Evolutionary conservation across 2,113 vertebrate species (phyloP).

Genomic region (Australoheros scitulus): DNA sequence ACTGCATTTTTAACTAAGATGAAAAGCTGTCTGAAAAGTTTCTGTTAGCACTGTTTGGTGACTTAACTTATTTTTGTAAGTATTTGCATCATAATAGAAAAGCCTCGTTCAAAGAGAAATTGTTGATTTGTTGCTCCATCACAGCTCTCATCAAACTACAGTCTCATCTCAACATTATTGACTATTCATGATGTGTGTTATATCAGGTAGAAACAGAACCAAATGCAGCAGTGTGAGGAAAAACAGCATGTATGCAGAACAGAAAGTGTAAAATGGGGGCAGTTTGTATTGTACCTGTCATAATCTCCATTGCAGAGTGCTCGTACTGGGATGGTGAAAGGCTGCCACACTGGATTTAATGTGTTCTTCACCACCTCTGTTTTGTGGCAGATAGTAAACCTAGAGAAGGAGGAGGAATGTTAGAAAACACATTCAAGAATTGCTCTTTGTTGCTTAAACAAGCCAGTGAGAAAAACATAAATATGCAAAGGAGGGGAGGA

Average conservation of each 20-base stretch:
- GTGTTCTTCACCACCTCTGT: constrained; percentile 80
- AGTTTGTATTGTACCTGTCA: constrained; percentile 67
- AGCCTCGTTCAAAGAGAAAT: not conserved
- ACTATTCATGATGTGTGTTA: not conserved
- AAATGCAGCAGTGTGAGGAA: not conserved
- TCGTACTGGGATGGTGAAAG: constrained; percentile 74
- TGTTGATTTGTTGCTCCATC: not conserved
- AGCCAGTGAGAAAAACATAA: not conserved
- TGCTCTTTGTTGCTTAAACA: constrained; percentile 24
- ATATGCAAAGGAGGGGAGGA: constrained; percentile 30
- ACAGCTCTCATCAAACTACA: not conserved
- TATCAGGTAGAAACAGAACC: not conserved
- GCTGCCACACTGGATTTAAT: constrained; percentile 78
- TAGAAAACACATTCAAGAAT: not conserved
- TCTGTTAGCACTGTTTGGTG: no score
- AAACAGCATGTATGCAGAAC: constrained; percentile 2
- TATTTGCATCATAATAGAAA: not conserved
- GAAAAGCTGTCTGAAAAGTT: no score
- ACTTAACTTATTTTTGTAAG: no score
- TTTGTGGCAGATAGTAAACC: constrained; percentile 81
- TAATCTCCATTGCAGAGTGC: constrained; percentile 79
- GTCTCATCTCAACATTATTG: not conserved
- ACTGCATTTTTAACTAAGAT: not conserved
- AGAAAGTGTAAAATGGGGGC: not conserved
- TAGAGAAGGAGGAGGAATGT: constrained; percentile 24